phyloP scores from a whole-genome alignment of 2,888 invertebrate species.

The Pinctada fucata region DNA sequence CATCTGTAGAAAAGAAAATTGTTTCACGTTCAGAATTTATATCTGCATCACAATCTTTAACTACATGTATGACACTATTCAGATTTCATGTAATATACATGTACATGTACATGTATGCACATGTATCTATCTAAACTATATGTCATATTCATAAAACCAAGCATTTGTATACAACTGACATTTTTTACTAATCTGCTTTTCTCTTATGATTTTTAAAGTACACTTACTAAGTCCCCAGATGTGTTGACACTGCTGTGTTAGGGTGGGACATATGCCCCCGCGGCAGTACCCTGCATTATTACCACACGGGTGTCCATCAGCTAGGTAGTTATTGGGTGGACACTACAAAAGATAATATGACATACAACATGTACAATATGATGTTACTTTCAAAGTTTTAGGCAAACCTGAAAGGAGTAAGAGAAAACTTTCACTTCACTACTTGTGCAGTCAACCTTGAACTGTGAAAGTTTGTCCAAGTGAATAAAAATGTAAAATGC shows the following conservation, averaged over 20 bases:
- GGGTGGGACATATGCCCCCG: constrained; percentile 92
- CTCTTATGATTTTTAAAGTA: neutral
- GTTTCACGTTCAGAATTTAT: neutral
- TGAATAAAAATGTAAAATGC: too few relatives aligned
- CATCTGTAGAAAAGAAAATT: constrained; percentile 78
- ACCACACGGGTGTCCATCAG: constrained; percentile 92
- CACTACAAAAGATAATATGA: constrained; percentile 80
- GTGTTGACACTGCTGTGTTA: constrained; percentile 90
- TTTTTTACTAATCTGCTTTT: too few relatives aligned
- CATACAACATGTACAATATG: neutral
- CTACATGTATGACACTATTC: too few relatives aligned
- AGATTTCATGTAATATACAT: neutral
- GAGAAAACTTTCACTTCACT: too few relatives aligned
- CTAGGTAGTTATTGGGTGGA: constrained; percentile 91
- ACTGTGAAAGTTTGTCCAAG: too few relatives aligned
- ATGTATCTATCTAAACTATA: neutral
- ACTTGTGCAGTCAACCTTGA: too few relatives aligned
- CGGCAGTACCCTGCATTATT: constrained; percentile 90
- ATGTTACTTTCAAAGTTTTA: too few relatives aligned
- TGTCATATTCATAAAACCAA: too few relatives aligned
- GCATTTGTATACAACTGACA: too few relatives aligned
- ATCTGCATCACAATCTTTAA: too few relatives aligned
- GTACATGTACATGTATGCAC: neutral
- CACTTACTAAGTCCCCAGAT: constrained; percentile 91
- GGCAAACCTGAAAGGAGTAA: too few relatives aligned